Percentiles rank a stretch among this genome's conserved stretches.
phyloP scores from a whole-genome alignment of 1,140 invertebrate species.

The Dysdera silvatica region DNA sequence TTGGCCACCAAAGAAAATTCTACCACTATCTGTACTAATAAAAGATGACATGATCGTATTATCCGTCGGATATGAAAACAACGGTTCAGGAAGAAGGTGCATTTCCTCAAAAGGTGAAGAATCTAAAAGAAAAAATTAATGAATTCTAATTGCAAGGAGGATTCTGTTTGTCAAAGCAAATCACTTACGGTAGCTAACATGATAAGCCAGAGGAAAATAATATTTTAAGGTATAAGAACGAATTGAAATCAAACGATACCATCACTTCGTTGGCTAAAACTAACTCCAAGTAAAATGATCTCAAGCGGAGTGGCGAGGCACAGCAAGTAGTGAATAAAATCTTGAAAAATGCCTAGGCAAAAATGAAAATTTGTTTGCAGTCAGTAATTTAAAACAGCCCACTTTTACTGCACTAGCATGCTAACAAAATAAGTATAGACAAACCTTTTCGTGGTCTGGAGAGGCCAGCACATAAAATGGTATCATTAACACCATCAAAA shows the following conservation, averaged over 20 bases:
- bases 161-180: too few relatives aligned
- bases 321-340: constrained; percentile 84
- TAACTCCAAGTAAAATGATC: constrained; percentile 55
- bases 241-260: constrained; percentile 32
- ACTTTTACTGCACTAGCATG: too few relatives aligned
- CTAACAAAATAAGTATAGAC: too few relatives aligned
- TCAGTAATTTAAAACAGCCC: too few relatives aligned
- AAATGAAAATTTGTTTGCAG: background rate
- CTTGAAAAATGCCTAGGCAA: constrained; percentile 60
- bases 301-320: constrained; percentile 86
- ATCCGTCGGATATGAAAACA: constrained; percentile 87
- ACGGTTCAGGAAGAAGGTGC: constrained; percentile 83
- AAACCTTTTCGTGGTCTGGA: too few relatives aligned
- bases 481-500: constrained; percentile 42
- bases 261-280: constrained; percentile 42
- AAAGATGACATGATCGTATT: constrained; percentile 77
- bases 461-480: constrained; percentile 40
- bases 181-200: too few relatives aligned
- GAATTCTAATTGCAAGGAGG: too few relatives aligned
- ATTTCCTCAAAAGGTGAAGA: constrained; percentile 58
- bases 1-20: constrained; percentile 90
- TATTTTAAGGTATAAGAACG: background rate
- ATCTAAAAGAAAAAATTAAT: constrained; percentile 10
- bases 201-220: background rate
- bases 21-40: constrained; percentile 66